Conservation (phyloP, 2,888 invertebrate species). For the Baccha elongata region DNA sequence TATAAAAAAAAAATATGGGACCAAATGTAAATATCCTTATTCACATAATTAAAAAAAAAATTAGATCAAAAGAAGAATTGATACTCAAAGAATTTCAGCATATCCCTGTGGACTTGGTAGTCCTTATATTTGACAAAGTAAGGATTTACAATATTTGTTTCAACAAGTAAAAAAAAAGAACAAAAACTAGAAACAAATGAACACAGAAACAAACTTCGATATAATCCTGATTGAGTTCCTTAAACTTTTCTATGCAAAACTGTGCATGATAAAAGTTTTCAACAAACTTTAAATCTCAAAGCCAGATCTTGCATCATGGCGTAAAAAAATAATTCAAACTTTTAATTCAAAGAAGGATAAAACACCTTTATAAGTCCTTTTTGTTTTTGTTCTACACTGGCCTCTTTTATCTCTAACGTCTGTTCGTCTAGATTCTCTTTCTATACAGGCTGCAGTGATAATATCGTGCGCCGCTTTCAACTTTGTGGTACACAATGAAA, state of each 20-base stretch:
- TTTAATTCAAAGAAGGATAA: not conserved
- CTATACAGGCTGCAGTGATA: slow-evolving; percentile 2
- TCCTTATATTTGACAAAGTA: too few relatives aligned
- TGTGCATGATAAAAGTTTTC: slow-evolving; percentile 2
- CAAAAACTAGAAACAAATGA: not conserved
- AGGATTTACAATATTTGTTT: not conserved
- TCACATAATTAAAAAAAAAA: too few relatives aligned
- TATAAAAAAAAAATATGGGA: too few relatives aligned
- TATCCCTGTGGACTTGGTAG: too few relatives aligned
- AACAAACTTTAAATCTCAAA: slow-evolving; percentile 11
- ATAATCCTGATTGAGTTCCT: not conserved
- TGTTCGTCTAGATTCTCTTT: not conserved
- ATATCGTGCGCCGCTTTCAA: slow-evolving; percentile 21
- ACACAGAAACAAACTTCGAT: not conserved
- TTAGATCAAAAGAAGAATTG: too few relatives aligned
- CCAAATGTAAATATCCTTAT: too few relatives aligned
- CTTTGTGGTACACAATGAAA: slow-evolving; percentile 14
- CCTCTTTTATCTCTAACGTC: not conserved
- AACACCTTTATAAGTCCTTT: slow-evolving; percentile 9
- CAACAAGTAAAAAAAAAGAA: not conserved
- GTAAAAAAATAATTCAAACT: not conserved
- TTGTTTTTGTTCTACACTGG: not conserved
- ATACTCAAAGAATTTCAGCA: too few relatives aligned
- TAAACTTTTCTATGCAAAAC: not conserved
- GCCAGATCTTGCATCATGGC: slow-evolving; percentile 4